phyloP scores from a whole-genome alignment of 2,888 invertebrate genomes.

The Euproctis similis region DNA sequence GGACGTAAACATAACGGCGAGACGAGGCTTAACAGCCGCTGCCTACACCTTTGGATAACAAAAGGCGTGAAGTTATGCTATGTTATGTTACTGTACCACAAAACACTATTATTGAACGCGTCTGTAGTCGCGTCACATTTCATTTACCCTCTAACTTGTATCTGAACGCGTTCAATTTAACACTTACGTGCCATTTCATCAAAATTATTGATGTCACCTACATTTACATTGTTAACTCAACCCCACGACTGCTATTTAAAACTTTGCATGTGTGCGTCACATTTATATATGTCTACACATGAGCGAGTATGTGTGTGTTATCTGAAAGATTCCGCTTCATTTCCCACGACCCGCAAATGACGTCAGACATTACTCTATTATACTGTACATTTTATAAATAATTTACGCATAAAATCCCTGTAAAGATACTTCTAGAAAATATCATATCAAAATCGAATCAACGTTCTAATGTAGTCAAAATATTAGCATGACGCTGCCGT shows the following conservation, averaged over 20 bases:
- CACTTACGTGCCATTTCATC: slow-evolving; percentile 61
- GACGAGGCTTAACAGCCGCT: no score
- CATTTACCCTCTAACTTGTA: slow-evolving; percentile 37
- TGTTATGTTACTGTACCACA: no score
- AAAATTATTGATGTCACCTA: slow-evolving; percentile 71
- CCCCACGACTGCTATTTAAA: slow-evolving; percentile 38
- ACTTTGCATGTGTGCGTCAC: slow-evolving; percentile 13
- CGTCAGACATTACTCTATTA: slow-evolving; percentile 44
- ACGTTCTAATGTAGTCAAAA: slow-evolving; percentile 1
- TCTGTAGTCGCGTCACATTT: no score
- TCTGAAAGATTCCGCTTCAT: slow-evolving; percentile 74
- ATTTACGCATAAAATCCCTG: slow-evolving; percentile 10
- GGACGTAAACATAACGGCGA: no score
- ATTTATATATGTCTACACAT: slow-evolving; percentile 14
- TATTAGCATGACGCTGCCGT: slow-evolving; percentile 19
- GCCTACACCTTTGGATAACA: no score
- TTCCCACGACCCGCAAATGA: slow-evolving; percentile 68
- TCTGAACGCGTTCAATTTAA: slow-evolving; percentile 55
- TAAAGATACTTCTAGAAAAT: slow-evolving; percentile 2
- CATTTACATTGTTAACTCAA: slow-evolving; percentile 58
- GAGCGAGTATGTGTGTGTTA: slow-evolving; percentile 59
- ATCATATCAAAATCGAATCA: neutral
- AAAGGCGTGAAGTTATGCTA: no score
- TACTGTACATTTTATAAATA: slow-evolving; percentile 15
- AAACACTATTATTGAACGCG: no score